These are phyloP conservation scores for Vombatus ursinus DNA, from an alignment of 2,113 vertebrate genomes.

Conservation along the genomic window DNA sequence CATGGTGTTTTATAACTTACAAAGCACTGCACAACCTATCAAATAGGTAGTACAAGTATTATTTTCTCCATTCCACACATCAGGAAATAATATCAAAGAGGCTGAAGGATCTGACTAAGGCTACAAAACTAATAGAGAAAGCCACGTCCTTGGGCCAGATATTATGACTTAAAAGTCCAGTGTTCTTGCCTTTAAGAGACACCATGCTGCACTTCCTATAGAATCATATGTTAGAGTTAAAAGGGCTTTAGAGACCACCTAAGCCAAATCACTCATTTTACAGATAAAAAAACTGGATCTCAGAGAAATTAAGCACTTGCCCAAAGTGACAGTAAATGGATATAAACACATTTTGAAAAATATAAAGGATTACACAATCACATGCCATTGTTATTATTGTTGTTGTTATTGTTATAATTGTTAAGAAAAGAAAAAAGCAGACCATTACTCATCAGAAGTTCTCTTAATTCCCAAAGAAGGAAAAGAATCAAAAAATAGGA, in stretches of 20 bases:
- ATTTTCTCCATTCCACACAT: background rate
- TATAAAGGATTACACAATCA: background rate
- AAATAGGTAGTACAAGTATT: background rate
- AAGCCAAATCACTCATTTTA: background rate
- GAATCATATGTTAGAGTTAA: background rate
- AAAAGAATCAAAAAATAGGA: background rate
- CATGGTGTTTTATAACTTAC: background rate
- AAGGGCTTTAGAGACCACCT: background rate
- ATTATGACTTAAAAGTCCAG: background rate
- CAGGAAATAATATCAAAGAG: background rate
- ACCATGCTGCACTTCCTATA: background rate
- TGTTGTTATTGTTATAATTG: too few relatives aligned
- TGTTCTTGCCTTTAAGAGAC: background rate
- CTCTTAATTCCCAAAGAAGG: background rate
- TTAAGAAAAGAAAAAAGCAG: too few relatives aligned
- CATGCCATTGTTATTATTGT: background rate
- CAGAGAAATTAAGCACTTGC: background rate
- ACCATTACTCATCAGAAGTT: background rate
- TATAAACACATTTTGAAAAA: background rate
- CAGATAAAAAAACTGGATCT: background rate
- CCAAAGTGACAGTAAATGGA: background rate
- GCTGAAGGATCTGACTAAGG: background rate
- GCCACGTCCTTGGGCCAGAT: background rate
- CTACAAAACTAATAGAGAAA: background rate
- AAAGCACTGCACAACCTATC: background rate